Evolutionary conservation across 2,888 invertebrate species (phyloP).

Genomic region (Tetanocera ferruginea): DNA sequence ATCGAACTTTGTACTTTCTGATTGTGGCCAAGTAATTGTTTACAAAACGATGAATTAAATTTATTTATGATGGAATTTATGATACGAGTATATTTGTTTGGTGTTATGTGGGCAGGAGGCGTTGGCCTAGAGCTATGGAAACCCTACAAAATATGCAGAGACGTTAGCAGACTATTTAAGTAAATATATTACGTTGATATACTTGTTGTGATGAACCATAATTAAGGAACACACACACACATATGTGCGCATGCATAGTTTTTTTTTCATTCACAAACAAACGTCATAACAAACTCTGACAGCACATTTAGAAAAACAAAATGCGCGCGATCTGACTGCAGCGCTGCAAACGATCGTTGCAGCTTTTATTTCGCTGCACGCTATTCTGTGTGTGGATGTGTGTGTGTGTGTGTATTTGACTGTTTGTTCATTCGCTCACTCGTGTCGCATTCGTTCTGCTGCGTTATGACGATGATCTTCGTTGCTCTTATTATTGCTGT

Average conservation of each 20-base stretch:
- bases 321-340: not conserved
- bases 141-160: too few relatives aligned
- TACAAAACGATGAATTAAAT: too few relatives aligned
- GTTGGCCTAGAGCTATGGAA: too few relatives aligned
- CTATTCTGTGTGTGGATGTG: too few relatives aligned
- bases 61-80: too few relatives aligned
- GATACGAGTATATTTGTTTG: too few relatives aligned
- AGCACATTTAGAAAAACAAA: not conserved
- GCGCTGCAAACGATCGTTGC: not conserved
- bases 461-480: not conserved
- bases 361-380: too few relatives aligned
- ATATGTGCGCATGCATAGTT: not conserved
- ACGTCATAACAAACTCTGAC: not conserved
- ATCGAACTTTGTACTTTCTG: too few relatives aligned
- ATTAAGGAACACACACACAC: not conserved
- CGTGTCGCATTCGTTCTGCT: not conserved
- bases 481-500: not conserved
- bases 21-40: too few relatives aligned
- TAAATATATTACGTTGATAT: not conserved
- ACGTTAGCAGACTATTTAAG: too few relatives aligned
- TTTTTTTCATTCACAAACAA: not conserved
- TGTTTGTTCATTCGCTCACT: not conserved
- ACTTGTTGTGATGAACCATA: not conserved
- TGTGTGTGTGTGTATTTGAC: too few relatives aligned
- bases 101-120: too few relatives aligned